A percentile compares a stretch with the other conserved stretches of the same genome.
Evolutionary conservation across 2,888 invertebrate genomes (phyloP).

Genomic region (Timema podura): DNA sequence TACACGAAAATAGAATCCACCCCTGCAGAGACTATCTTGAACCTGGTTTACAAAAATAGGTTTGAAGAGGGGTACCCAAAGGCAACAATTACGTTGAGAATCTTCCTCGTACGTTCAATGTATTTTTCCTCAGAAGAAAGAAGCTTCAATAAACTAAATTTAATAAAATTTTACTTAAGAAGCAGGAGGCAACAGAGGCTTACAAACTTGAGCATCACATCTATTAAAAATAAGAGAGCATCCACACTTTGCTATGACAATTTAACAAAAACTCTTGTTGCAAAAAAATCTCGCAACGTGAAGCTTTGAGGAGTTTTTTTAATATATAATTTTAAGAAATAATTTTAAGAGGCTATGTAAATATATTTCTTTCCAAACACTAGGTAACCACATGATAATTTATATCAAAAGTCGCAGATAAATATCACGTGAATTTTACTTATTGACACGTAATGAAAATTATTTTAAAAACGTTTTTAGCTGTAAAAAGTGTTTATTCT

Average conservation of each 20-base stretch:
- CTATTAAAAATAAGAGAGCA: neutral
- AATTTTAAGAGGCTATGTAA: too few relatives aligned
- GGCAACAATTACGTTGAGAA: neutral
- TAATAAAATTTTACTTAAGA: neutral
- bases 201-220: slow-evolving; percentile 4
- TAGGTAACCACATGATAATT: too few relatives aligned
- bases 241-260: neutral
- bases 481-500: too few relatives aligned
- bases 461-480: too few relatives aligned
- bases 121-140: neutral
- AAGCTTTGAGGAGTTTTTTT: too few relatives aligned
- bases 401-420: too few relatives aligned
- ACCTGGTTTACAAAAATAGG: slow-evolving; percentile 1
- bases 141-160: neutral
- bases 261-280: neutral
- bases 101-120: neutral
- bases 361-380: too few relatives aligned
- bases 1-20: neutral
- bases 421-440: too few relatives aligned
- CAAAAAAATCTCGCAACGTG: too few relatives aligned
- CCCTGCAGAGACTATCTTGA: neutral
- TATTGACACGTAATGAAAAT: too few relatives aligned
- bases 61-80: neutral
- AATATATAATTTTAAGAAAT: too few relatives aligned
- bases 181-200: neutral